Evolutionary conservation across 2,888 invertebrate species (phyloP).

Genomic region (Ctena decussata): DNA sequence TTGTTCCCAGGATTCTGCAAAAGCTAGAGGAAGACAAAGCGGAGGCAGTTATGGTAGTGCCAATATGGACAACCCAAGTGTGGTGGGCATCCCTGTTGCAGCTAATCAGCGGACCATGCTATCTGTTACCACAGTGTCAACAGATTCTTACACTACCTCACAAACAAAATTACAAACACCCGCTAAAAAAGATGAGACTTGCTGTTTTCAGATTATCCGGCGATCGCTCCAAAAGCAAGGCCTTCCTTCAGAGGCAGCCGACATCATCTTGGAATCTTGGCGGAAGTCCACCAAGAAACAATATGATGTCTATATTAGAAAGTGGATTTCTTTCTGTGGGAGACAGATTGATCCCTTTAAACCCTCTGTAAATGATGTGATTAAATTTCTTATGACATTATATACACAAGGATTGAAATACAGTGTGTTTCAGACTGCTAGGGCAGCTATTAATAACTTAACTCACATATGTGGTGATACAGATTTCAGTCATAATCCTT

Average conservation of each 20-base stretch:
- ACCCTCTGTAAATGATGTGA: not conserved
- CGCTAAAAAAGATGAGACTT: slow-evolving; percentile 30
- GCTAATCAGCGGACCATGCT: not conserved
- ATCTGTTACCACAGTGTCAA: not conserved
- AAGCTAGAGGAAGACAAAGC: slow-evolving; percentile 22
- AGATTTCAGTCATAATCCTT: not conserved
- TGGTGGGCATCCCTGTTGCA: slow-evolving; percentile 18
- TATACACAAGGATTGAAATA: slow-evolving; percentile 21
- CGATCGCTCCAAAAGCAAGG: not conserved
- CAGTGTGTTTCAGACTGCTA: slow-evolving; percentile 32
- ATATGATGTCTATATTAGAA: slow-evolving; percentile 33
- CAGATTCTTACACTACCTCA: not conserved
- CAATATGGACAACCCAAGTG: slow-evolving; percentile 28
- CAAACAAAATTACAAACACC: not conserved
- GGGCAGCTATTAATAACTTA: slow-evolving; percentile 14
- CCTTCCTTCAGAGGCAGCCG: slow-evolving; percentile 4
- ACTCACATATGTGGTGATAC: not conserved
- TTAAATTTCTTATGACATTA: slow-evolving; percentile 20
- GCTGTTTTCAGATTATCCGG: slow-evolving; percentile 23
- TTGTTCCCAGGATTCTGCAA: slow-evolving; percentile 3
- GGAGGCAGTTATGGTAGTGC: slow-evolving; percentile 22
- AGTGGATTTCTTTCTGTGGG: slow-evolving; percentile 43
- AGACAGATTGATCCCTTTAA: slow-evolving; percentile 18
- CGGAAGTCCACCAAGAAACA: slow-evolving; percentile 26
- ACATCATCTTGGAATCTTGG: slow-evolving; percentile 39